phyloP scores from a whole-genome alignment of 2,797 vertebrate species.

The Sebastes itinus region DNA sequence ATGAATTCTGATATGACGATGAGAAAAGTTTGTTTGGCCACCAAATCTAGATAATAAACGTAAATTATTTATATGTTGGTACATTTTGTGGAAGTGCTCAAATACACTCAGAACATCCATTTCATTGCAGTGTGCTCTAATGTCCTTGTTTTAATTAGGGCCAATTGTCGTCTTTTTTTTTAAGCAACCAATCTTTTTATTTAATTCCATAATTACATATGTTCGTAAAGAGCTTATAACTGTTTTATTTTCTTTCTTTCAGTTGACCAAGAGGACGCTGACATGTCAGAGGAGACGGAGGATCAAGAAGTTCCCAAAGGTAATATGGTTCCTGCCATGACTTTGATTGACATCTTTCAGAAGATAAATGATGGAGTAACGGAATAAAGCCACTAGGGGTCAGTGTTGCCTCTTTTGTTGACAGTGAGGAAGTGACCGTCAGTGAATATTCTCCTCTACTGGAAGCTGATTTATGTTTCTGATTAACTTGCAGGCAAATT shows the following conservation, averaged over 20 bases:
- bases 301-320: slow-evolving; percentile 70
- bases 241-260: neutral
- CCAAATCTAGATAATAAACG: neutral
- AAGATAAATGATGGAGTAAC: neutral
- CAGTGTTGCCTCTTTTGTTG: slow-evolving; percentile 45
- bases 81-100: neutral
- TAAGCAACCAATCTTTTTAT: neutral
- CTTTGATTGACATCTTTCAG: neutral
- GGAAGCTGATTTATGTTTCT: slow-evolving; percentile 1
- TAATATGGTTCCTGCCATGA: slow-evolving; percentile 31
- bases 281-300: slow-evolving; percentile 65
- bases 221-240: neutral
- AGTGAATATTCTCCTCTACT: neutral
- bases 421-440: neutral
- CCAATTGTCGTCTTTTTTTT: neutral
- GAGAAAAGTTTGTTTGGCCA: neutral
- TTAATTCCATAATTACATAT: neutral
- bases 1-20: neutral
- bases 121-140: neutral
- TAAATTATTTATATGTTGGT: neutral
- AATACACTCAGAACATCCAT: neutral
- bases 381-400: slow-evolving; percentile 59
- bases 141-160: neutral
- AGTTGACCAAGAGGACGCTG: slow-evolving; percentile 78
- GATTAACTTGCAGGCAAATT: slow-evolving; percentile 87